These are phyloP conservation scores for Ceuthmochares aereus DNA, from an alignment of 2,113 vertebrate species.

Conservation along the genomic window DNA sequence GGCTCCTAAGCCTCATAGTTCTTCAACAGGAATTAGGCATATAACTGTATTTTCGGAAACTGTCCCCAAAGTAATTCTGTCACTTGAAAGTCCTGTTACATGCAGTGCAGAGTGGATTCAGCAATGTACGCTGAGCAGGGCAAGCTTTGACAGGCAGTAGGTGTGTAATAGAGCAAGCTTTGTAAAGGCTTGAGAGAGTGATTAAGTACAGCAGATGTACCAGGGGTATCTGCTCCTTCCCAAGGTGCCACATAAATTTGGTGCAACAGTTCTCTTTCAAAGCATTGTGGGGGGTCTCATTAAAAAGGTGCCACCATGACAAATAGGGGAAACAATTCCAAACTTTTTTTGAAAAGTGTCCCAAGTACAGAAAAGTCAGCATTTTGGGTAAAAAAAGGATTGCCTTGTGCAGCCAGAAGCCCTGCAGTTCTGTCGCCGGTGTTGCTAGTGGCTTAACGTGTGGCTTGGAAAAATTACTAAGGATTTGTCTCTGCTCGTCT, in stretches of 20 bases:
- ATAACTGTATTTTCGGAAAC: background rate
- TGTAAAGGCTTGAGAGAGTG: background rate
- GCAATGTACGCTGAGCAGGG: background rate
- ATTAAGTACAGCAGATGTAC: background rate
- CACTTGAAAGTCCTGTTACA: background rate
- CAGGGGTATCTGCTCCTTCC: background rate
- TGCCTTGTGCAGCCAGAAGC: too few species aligned
- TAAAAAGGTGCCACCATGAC: background rate
- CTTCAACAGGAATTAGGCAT: background rate
- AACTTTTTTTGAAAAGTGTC: background rate
- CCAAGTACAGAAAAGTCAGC: background rate
- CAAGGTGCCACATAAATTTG: background rate
- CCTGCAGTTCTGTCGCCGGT: background rate
- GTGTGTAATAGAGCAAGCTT: background rate
- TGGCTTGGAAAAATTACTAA: background rate
- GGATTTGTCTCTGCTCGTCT: background rate
- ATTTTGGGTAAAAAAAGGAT: background rate
- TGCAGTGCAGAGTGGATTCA: background rate
- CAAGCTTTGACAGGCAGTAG: background rate
- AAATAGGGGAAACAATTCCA: background rate
- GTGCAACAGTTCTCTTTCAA: background rate
- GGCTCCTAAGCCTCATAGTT: background rate
- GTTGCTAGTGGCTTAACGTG: background rate
- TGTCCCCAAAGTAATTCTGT: background rate
- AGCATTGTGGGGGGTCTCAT: background rate